Evolutionary conservation across 2,888 invertebrate genomes (phyloP), one percentile per base, ranked within the genome.

Genomic region (Lobophora halterata): DNA sequence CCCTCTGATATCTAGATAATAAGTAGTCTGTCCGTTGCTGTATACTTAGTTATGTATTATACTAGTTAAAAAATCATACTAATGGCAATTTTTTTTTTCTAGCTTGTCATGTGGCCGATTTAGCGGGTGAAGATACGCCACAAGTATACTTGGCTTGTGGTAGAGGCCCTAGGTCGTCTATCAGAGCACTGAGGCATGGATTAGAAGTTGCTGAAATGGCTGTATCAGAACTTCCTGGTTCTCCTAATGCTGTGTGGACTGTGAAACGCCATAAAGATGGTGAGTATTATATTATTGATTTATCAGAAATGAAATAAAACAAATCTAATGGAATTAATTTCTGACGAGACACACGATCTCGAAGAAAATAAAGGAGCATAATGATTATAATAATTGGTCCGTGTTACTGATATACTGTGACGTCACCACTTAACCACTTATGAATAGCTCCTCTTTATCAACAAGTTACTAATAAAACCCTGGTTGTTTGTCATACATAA

Each of bases 121-220:
- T 97, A 55, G 97, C 98, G 27, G 98, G 97, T 66, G 99, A 99
- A 89, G 99, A 99, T 76, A 99, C 99, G 0, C 99, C 99, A 0
- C 99, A 99, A 83, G 89, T 99, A 46, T 99, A 99, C 79, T 93
- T 98, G 67, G 91, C 97, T 1, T 99, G 99, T 82, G 99, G 99
- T 0, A 89, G 98, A 46, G 99, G 99, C 0, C 95, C 99, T 0
- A 90, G 99, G 24, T 99, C 99, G 0, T 94, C 98, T 0, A 76
- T 99, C 24, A 89, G 97, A 64, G 97, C 99, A 0, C 83, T 99
- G 5, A 90, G 99, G 11, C 99, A 99, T 79, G 99, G 99, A 58
- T 89, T 99, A 30, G 99, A 99, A 89, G 98, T 99, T 1, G 96
- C 98, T 0, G 99, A 99, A 86, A 99, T 99, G 99, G 99, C 99